Evolutionary conservation across 2,888 invertebrate genomes (phyloP).

Genomic region (Erebia ligea): DNA sequence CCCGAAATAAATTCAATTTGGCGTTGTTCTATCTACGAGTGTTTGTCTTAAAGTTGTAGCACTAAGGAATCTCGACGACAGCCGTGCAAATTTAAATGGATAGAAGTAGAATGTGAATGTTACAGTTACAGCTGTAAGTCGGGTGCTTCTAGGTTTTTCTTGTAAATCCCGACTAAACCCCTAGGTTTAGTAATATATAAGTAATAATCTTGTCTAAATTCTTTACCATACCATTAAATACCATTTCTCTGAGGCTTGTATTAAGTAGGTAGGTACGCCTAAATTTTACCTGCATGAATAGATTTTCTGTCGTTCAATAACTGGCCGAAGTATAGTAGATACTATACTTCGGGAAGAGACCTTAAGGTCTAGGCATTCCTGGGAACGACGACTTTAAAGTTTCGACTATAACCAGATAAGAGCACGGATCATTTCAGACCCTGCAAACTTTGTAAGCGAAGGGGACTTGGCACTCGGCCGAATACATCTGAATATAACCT

Average conservation of each 20-base stretch:
- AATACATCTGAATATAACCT: slow-evolving; percentile 86
- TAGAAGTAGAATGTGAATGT: background rate
- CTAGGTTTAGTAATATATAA: no score
- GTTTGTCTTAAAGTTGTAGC: slow-evolving; percentile 30
- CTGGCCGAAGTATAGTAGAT: no score
- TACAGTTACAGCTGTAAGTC: background rate
- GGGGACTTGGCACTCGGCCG: slow-evolving; percentile 91
- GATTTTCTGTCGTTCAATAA: no score
- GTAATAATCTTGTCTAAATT: no score
- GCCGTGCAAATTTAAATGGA: slow-evolving; percentile 29
- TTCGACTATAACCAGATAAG: slow-evolving; percentile 21
- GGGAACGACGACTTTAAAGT: background rate
- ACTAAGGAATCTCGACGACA: slow-evolving; percentile 20
- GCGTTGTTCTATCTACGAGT: slow-evolving; percentile 4
- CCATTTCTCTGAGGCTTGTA: no score
- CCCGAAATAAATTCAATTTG: slow-evolving; percentile 9
- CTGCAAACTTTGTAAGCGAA: slow-evolving; percentile 90
- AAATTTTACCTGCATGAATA: no score
- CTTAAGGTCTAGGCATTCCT: background rate
- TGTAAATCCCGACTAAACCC: background rate
- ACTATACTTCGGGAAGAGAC: no score
- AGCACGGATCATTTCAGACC: slow-evolving; percentile 72
- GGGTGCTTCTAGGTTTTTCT: background rate
- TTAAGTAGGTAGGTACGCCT: no score
- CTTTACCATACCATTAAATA: no score